Conservation (phyloP, 2,888 invertebrate genomes). For the Drosophila buzzatii region DNA sequence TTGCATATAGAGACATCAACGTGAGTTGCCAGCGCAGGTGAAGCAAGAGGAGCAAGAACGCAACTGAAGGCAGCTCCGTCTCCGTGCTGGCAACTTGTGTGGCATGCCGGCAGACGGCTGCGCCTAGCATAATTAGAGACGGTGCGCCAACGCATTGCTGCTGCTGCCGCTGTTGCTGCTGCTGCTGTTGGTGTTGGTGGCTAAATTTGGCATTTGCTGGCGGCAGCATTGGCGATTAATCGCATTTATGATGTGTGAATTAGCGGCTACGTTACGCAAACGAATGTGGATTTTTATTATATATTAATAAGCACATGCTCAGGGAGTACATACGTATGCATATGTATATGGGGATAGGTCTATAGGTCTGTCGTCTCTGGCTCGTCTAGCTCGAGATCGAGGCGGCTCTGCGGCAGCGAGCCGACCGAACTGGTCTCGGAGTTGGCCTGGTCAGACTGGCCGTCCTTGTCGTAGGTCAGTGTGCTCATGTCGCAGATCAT, state of each 20-base stretch:
- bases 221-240: constrained; percentile 35
- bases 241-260: constrained; percentile 50
- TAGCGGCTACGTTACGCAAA: constrained; percentile 19
- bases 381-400: constrained; percentile 6
- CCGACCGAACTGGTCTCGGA: constrained; percentile 25
- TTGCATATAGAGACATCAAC: constrained; percentile 70
- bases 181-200: not conserved
- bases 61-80: constrained; percentile 1
- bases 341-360: no score
- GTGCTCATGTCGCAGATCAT: constrained; percentile 35
- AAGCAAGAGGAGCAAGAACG: constrained; percentile 15
- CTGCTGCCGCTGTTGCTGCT: not conserved
- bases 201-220: constrained; percentile 64
- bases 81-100: constrained; percentile 61
- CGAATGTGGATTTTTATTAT: constrained; percentile 8
- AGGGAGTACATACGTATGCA: not conserved
- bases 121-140: constrained; percentile 71
- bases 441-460: constrained; percentile 1
- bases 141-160: constrained; percentile 30
- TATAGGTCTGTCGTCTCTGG: not conserved
- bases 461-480: constrained; percentile 5
- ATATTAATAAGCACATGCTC: not conserved
- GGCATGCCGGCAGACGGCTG: constrained; percentile 53
- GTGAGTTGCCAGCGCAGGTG: constrained; percentile 72
- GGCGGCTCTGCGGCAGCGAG: constrained; percentile 38